Evolutionary conservation across 2,113 vertebrate genomes (phyloP), one percentile per base, ranked within the genome.

Genomic region (Vidua chalybeata): DNA sequence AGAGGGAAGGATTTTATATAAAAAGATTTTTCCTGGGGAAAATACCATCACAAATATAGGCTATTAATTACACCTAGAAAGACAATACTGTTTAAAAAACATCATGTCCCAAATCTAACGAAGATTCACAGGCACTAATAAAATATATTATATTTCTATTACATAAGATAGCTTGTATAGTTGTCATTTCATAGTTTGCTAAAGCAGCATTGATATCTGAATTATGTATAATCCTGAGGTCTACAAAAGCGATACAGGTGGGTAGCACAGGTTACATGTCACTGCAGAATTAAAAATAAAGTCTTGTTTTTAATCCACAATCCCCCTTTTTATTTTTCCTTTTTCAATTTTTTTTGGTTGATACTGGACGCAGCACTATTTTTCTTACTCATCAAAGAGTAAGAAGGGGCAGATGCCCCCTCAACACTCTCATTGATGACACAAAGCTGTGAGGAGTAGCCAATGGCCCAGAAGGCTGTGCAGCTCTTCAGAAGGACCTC

Each of bases 331-430:
- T 8, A 7, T 30, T 43, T 82, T 87, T 22, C 23, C 4, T 43
- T 43, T 68, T n/a, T n/a, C 10, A 43, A 31, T 6, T 9, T 56
- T 35, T 54, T 58, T 21, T 41, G 2, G 14, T 64, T 26, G 21
- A 35, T 35, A 13, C 5, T 17, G 10, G 15, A 4, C 0, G 0
- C 48, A 62, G 15, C 19, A n/a, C 2, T 14, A 8, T 17, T 68
- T 56, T 14, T 26, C 11, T 49, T 26, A 17, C 26, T 48, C 41
- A 30, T 71, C 30, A 8, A 3, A 26, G 20, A 4, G 13, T 41
- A 5, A 14, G 20, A 78, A 54, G 48, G 15, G 39, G 19, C 5
- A 69, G 61, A 7, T 58, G 19, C 4, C 24, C 14, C 16, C 31
- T 58, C 20, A 35, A 41, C 23, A 20, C 1, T 3, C 22, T 62